Percentiles rank a stretch among this genome's conserved stretches.
phyloP scores from a whole-genome alignment of 2,797 vertebrate genomes.

The Prionace glauca region DNA sequence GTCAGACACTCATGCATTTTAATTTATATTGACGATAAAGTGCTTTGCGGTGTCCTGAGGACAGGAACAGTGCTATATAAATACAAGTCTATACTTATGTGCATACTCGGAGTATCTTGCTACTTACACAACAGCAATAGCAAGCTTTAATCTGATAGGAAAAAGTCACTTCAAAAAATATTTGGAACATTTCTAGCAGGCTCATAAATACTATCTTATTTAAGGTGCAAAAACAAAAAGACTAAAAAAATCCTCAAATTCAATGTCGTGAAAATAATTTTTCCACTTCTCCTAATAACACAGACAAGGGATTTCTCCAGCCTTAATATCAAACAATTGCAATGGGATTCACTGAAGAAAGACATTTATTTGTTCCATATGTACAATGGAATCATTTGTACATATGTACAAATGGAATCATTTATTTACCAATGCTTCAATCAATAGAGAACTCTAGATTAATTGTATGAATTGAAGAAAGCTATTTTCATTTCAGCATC shows the following conservation, averaged over 20 bases:
- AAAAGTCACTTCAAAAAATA: neutral
- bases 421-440: neutral
- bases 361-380: neutral
- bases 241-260: neutral
- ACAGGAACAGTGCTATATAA: neutral
- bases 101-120: neutral
- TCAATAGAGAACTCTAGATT: neutral
- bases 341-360: neutral
- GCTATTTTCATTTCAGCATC: neutral
- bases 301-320: neutral
- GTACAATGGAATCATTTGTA: conserved; percentile 4
- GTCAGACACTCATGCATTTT: neutral
- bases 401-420: neutral
- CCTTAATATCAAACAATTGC: neutral
- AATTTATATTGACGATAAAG: neutral
- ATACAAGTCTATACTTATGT: neutral
- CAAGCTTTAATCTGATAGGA: neutral
- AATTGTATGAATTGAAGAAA: neutral
- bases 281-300: neutral
- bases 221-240: neutral
- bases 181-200: neutral
- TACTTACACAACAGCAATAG: neutral
- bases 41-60: neutral
- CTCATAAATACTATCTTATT: neutral
- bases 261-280: neutral